Conservation (phyloP, 2,888 invertebrate genomes). For the Drosophila fungiperda region DNA sequence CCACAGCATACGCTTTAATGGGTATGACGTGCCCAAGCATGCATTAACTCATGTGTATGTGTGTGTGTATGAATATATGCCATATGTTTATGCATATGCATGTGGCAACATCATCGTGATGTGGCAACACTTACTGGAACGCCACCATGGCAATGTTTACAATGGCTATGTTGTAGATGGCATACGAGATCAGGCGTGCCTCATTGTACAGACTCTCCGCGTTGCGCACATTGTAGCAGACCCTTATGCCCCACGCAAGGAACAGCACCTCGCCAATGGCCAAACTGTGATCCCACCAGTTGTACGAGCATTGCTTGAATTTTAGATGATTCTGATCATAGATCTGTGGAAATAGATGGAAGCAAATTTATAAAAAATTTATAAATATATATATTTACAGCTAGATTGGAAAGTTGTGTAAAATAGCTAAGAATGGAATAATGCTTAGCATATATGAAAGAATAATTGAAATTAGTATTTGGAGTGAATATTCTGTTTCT, state of each 20-base stretch:
- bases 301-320: conserved; percentile 95
- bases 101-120: neutral
- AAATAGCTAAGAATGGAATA: no score
- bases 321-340: conserved; percentile 91
- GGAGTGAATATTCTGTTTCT: neutral
- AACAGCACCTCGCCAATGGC: conserved; percentile 93
- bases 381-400: no score
- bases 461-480: neutral
- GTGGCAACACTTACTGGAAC: conserved; percentile 92
- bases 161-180: conserved; percentile 97
- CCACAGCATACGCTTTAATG: conserved; percentile 28
- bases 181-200: conserved; percentile 95
- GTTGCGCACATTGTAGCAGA: conserved; percentile 94
- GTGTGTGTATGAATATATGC: conserved; percentile 6
- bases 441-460: neutral
- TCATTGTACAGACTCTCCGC: conserved; percentile 97
- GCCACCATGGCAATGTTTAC: conserved; percentile 97
- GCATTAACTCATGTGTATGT: conserved; percentile 2
- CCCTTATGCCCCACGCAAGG: conserved; percentile 93
- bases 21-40: conserved; percentile 41
- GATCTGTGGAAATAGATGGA: conserved; percentile 85
- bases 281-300: conserved; percentile 98
- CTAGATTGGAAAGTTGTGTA: no score
- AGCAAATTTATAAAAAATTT: neutral
- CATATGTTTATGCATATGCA: neutral